These are phyloP conservation scores for Dendrocopos noguchii DNA, from an alignment of 2,113 vertebrate species.

Conservation along the genomic window DNA sequence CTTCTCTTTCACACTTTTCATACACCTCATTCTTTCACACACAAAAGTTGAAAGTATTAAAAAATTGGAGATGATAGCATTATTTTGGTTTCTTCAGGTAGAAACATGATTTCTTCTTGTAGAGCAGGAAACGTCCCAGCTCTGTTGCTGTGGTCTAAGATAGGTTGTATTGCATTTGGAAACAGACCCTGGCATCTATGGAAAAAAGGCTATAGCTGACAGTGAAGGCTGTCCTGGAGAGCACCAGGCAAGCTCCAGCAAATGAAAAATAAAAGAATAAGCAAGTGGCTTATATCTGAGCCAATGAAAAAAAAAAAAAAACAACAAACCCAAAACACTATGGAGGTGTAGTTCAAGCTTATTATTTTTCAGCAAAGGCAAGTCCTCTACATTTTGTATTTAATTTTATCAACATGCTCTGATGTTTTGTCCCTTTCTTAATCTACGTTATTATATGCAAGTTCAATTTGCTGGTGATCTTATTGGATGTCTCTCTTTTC, in stretches of 20 bases:
- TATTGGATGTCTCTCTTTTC: neutral
- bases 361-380: neutral
- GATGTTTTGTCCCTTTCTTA: neutral
- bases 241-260: neutral
- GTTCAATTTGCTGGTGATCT: neutral
- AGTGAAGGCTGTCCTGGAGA: neutral
- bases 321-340: neutral
- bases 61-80: neutral
- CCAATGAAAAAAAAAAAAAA: neutral
- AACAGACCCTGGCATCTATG: neutral
- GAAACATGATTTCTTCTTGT: too few species aligned
- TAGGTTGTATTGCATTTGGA: neutral
- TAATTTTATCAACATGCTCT: neutral
- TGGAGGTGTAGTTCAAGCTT: neutral
- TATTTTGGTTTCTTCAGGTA: neutral
- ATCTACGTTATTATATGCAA: neutral
- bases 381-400: neutral
- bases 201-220: neutral
- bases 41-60: neutral
- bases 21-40: neutral
- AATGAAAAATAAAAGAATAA: neutral
- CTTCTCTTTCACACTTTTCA: conserved; percentile 20
- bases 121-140: neutral
- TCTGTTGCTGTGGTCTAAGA: neutral
- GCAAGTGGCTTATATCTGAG: neutral